Evolutionary conservation across 2,113 vertebrate genomes (phyloP).

Genomic region (Prolemur simus): DNA sequence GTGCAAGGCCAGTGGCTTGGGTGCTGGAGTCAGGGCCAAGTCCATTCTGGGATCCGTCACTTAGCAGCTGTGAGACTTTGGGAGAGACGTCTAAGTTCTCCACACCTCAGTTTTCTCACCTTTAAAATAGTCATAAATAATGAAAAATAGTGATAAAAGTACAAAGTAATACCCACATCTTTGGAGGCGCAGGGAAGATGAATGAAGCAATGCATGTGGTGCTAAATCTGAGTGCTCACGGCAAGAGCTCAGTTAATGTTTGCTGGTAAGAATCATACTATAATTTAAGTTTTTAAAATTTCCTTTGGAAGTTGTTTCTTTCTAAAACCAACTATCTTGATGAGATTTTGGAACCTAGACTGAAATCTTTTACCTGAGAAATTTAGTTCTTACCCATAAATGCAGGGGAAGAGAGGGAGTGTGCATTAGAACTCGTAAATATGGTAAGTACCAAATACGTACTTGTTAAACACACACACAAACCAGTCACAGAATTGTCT

Average conservation of each 20-base stretch:
- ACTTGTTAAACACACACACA: background rate
- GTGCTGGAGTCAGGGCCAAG: background rate
- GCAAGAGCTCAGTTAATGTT: background rate
- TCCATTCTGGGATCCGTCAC: background rate
- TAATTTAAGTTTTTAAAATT: background rate
- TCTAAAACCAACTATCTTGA: background rate
- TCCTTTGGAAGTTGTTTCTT: background rate
- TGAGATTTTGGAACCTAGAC: background rate
- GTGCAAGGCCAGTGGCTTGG: background rate
- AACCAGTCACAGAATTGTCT: background rate
- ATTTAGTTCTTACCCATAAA: background rate
- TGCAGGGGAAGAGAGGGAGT: background rate
- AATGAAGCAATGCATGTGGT: accelerated
- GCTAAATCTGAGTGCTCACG: too few relatives aligned
- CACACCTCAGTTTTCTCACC: background rate
- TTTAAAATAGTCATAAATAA: background rate
- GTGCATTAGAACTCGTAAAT: background rate
- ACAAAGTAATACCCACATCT: background rate
- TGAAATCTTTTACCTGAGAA: background rate
- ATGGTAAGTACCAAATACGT: background rate
- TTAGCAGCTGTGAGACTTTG: background rate
- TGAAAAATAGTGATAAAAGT: too few relatives aligned
- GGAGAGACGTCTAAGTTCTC: background rate
- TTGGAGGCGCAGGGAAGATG: background rate
- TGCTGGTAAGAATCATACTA: too few relatives aligned